Evolutionary conservation across 2,113 vertebrate genomes (phyloP).

Genomic region (Puntigrus tetrazona): DNA sequence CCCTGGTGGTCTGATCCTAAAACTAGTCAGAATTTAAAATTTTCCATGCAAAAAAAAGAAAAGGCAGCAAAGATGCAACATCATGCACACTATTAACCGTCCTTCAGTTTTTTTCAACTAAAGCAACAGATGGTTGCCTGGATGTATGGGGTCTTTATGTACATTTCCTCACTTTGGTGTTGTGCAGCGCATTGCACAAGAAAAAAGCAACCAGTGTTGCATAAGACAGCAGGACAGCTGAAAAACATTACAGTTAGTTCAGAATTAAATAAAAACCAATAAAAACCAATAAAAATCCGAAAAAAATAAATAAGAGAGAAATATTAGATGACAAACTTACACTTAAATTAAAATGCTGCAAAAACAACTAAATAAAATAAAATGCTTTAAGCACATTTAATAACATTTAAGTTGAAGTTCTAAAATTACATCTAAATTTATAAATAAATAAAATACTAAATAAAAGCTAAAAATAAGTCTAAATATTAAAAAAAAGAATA

Average conservation of each 20-base stretch:
- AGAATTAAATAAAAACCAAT: not conserved
- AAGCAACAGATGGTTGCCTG: not conserved
- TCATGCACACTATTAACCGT: not conserved
- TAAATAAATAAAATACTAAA: not conserved
- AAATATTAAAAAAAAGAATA: too few species aligned
- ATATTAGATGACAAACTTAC: not conserved
- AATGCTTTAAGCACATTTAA: not conserved
- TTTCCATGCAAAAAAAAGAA: not conserved
- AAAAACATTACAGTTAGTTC: not conserved
- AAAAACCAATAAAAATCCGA: not conserved
- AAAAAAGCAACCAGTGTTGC: constrained; percentile 6
- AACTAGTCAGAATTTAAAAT: not conserved
- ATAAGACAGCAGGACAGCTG: not conserved
- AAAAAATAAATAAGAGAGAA: not conserved
- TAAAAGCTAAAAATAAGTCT: not conserved
- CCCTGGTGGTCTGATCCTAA: not conserved
- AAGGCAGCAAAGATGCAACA: not conserved
- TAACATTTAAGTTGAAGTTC: not conserved
- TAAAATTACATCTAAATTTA: not conserved
- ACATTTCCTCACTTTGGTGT: constrained; percentile 27
- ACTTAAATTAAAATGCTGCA: not conserved
- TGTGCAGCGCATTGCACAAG: constrained; percentile 19
- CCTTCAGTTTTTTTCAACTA: not conserved
- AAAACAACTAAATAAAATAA: not conserved
- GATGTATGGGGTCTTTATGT: not conserved